Conservation (phyloP, 2,797 vertebrate species). For the Crenuchus spilurus region DNA sequence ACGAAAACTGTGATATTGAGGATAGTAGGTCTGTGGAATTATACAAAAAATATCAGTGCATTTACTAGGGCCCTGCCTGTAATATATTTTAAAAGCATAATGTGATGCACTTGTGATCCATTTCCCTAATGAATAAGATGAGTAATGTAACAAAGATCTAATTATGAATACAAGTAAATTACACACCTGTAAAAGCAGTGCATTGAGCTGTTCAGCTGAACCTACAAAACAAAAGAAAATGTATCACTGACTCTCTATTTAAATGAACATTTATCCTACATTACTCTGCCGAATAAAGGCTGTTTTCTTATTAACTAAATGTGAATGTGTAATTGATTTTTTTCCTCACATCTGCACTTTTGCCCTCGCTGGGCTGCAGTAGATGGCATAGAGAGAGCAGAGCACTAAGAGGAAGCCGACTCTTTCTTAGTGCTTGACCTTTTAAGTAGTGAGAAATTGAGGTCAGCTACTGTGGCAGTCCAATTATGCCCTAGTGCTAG, state of each 20-base stretch:
- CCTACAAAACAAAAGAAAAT: no score
- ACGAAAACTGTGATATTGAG: no score
- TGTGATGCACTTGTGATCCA: no score
- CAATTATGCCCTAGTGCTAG: conserved; percentile 51
- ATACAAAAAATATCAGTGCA: no score
- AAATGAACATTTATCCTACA: conserved; percentile 1
- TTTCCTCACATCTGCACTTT: not conserved
- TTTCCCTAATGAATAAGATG: no score
- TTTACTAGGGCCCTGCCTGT: no score
- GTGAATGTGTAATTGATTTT: conserved; percentile 48
- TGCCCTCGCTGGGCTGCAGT: conserved; percentile 15
- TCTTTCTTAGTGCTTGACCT: conserved; percentile 51
- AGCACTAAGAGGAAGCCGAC: not conserved
- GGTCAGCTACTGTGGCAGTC: conserved; percentile 53
- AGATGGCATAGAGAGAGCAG: conserved; percentile 15
- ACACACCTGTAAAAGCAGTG: not conserved
- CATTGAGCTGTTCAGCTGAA: not conserved
- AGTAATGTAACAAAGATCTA: not conserved
- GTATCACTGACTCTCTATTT: not conserved
- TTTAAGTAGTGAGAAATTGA: conserved; percentile 61
- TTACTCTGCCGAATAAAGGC: conserved; percentile 1
- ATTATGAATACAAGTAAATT: not conserved
- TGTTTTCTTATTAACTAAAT: conserved; percentile 24
- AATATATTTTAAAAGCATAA: no score
- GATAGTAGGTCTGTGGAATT: no score